Base-by-base conservation (phyloP, 2,113 vertebrate species). In the Crotalus helleri region DNA sequence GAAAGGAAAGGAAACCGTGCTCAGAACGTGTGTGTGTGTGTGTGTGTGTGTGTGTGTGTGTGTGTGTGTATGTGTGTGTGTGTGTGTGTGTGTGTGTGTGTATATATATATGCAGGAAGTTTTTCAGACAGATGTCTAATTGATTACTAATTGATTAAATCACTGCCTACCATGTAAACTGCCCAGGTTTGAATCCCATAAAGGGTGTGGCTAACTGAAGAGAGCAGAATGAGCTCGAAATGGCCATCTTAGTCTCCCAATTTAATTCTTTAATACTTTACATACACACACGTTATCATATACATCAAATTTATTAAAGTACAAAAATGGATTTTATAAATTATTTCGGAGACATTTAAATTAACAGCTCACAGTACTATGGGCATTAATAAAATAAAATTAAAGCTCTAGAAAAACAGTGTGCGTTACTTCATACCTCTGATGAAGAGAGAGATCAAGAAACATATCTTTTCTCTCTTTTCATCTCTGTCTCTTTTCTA, bases 331-430 rank as follows among this genome's bases (percentile, higher is more conserved):
- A 44, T 81, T 91, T 87, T 59, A 97, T 97, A 97, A 97, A 96
- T 97, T 96, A 96, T 85, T 92, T 61, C 91, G 88, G 92, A 3
- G 93, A 91, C 93, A 93, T 96, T 81, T 97, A 97, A 97, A 96
- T 97, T 92, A 96, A 94, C 90, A 89, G 0, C 0, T 94, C 95
- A 95, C 93, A 93, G 92, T 92, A 90, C 91, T 57, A 81, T 90
- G 39, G 90, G 81, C n/a, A 0, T 91, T 85, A 26, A 10, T 46
- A 29, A 87, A 92, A 90, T 29, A 89, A 54, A 39, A 17, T 17
- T 0, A 55, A 81, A 51, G 46, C 8, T 19, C 17, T 21, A 58
- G 26, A 24, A 54, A 85, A 61, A 24, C 29, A 58, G 46, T 23
- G 59, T 53, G 49, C 19, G 5, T 44, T 24, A 11, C 12, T 88